A percentile compares a stretch with the other conserved stretches of the same genome.
Conservation (phyloP, 2,888 invertebrate genomes). For the Ormyrus labotus region DNA sequence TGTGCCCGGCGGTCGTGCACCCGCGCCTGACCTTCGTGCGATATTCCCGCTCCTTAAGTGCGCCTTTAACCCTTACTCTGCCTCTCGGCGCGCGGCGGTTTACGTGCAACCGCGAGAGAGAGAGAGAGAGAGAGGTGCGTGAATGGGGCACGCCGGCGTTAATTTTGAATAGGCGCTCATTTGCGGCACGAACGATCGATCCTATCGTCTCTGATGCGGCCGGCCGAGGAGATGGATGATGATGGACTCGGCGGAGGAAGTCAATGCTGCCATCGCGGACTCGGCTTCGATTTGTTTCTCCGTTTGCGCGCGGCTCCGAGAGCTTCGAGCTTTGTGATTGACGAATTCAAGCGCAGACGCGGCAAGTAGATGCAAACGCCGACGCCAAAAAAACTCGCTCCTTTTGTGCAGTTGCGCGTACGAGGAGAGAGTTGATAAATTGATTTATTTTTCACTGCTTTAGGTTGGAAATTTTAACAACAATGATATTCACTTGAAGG, state of each 20-base stretch:
- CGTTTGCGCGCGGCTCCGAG: not conserved
- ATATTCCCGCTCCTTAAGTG: not conserved
- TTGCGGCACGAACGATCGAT: conserved; percentile 10
- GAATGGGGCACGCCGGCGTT: not conserved
- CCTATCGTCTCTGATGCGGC: not conserved
- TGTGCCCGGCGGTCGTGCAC: not conserved
- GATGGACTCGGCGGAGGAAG: not conserved
- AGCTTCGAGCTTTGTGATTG: conserved; percentile 25
- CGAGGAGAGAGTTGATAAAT: conserved; percentile 8
- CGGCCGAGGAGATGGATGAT: not conserved
- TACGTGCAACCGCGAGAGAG: not conserved
- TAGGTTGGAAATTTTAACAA: not conserved
- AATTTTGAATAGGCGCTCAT: conserved; percentile 40
- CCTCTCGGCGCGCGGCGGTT: not conserved
- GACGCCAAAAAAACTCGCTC: not conserved
- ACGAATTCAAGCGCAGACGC: conserved; percentile 1
- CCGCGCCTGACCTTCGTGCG: not conserved
- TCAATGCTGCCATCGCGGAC: not conserved
- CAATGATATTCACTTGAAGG: not conserved
- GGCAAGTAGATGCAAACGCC: not conserved
- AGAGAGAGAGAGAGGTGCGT: not conserved
- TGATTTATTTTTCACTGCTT: not conserved
- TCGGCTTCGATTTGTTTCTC: too few species aligned
- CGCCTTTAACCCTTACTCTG: not conserved
- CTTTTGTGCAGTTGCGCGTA: conserved; percentile 3